Percentiles rank a stretch among this genome's conserved stretches.
Conservation (phyloP, 1,140 invertebrate species). For the Aphidius ervi region DNA sequence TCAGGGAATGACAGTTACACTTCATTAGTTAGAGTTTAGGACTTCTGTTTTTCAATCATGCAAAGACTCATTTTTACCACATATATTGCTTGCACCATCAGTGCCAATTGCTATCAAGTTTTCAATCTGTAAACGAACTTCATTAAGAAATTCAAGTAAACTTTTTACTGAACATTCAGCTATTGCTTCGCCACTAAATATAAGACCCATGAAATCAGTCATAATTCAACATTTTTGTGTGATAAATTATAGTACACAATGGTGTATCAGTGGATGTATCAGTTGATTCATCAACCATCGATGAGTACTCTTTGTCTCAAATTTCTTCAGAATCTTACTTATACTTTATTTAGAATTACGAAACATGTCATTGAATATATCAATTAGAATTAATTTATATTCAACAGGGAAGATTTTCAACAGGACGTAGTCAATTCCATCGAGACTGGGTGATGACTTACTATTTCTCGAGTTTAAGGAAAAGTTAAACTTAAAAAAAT, state of each 20-base stretch:
- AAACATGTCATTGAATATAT: too few relatives aligned
- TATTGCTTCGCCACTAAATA: slow-evolving; percentile 18
- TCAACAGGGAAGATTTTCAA: too few relatives aligned
- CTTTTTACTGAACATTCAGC: slow-evolving; percentile 14
- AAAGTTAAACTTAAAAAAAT: too few relatives aligned
- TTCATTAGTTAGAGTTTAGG: slow-evolving; percentile 24
- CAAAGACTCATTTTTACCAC: too few relatives aligned
- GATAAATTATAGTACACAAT: slow-evolving; percentile 42
- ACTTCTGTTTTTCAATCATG: slow-evolving; percentile 18
- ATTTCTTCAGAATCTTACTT: slow-evolving; percentile 26
- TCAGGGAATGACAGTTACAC: slow-evolving; percentile 28
- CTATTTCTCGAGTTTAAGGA: too few relatives aligned
- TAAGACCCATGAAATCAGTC: slow-evolving; percentile 31
- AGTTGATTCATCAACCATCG: slow-evolving; percentile 33
- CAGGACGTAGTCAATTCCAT: too few relatives aligned
- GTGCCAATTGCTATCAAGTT: slow-evolving; percentile 38
- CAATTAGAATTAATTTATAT: too few relatives aligned
- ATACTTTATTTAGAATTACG: too few relatives aligned
- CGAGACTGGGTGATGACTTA: too few relatives aligned
- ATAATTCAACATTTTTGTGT: slow-evolving; percentile 27
- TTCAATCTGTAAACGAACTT: slow-evolving; percentile 23
- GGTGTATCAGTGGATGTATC: slow-evolving; percentile 31
- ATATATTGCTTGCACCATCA: slow-evolving; percentile 34
- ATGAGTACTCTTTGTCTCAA: slow-evolving; percentile 22
- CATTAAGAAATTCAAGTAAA: slow-evolving; percentile 5